A percentile compares a stretch with the other conserved stretches of the same genome.
These are phyloP conservation scores for Orbicella faveolata DNA, from an alignment of 64 coral and sea anemone species.

Conservation along the genomic window DNA sequence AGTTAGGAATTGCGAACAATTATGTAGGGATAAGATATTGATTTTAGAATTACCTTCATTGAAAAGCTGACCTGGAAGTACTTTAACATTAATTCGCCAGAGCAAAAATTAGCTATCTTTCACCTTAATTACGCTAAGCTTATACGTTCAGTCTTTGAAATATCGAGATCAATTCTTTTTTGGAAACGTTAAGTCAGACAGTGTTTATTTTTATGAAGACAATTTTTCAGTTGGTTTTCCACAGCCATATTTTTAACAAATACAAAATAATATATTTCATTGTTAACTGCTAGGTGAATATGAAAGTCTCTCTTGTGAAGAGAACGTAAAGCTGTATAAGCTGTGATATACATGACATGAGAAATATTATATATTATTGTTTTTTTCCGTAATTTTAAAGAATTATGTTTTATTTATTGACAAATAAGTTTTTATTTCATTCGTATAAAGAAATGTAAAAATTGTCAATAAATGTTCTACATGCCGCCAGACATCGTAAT, in stretches of 20 bases:
- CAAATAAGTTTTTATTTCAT: background rate
- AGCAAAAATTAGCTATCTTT: too few species aligned
- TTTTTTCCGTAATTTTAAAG: background rate
- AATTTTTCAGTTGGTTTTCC: background rate
- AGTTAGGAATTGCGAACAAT: background rate
- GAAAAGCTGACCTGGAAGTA: background rate
- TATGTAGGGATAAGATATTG: background rate
- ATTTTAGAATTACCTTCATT: background rate
- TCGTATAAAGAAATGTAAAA: background rate
- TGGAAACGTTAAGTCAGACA: background rate
- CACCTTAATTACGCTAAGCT: too few species aligned
- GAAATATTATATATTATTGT: slow-evolving; percentile 4
- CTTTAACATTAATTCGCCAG: too few species aligned
- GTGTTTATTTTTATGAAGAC: background rate
- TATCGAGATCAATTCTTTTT: background rate
- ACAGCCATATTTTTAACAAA: background rate
- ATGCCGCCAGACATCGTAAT: background rate
- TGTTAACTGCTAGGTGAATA: background rate
- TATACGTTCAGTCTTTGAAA: too few species aligned
- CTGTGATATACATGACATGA: background rate
- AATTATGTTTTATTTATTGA: slow-evolving; percentile 39
- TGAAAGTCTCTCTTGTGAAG: background rate
- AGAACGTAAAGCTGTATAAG: background rate
- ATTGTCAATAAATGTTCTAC: slow-evolving; percentile 22
- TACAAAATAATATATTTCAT: slow-evolving; percentile 42